These are phyloP conservation scores for Holcopasites calliopsidis DNA, from an alignment of 1,140 invertebrate genomes.

Conservation along the genomic window DNA sequence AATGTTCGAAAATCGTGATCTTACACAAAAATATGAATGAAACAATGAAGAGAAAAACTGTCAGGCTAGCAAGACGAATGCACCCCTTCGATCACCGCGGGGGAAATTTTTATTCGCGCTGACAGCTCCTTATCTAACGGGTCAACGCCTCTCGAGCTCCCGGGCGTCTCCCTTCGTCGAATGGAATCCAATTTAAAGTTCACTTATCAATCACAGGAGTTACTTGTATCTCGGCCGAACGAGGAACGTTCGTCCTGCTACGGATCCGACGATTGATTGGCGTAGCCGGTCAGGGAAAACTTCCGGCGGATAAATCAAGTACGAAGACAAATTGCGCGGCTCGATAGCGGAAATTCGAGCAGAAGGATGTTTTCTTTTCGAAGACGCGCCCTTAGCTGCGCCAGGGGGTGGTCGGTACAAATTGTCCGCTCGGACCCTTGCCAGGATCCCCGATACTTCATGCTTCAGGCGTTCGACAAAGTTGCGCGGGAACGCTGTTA, in stretches of 20 bases:
- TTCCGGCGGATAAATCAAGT: slow-evolving; percentile 20
- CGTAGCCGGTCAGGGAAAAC: too few species aligned
- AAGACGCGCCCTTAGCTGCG: background rate
- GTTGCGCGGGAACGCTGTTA: too few species aligned
- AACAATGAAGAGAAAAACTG: too few species aligned
- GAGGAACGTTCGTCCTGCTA: background rate
- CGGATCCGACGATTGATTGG: slow-evolving; percentile 25
- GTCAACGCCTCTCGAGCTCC: background rate
- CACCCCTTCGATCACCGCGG: background rate
- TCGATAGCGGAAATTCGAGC: background rate
- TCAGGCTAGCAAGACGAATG: background rate
- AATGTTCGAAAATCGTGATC: background rate
- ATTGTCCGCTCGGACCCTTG: too few species aligned
- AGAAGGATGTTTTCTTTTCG: background rate
- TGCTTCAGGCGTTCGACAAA: too few species aligned
- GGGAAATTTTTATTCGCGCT: background rate
- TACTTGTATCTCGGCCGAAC: slow-evolving; percentile 20
- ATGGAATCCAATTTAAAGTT: slow-evolving; percentile 47
- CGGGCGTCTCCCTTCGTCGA: background rate
- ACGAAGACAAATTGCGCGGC: background rate
- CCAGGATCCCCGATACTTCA: too few species aligned
- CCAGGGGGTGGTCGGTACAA: too few species aligned
- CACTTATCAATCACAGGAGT: slow-evolving; percentile 32
- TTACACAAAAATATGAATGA: background rate
- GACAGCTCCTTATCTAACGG: slow-evolving; percentile 5